Base-by-base conservation (phyloP, 1,140 invertebrate species). In the Camponotus pennsylvanicus region DNA sequence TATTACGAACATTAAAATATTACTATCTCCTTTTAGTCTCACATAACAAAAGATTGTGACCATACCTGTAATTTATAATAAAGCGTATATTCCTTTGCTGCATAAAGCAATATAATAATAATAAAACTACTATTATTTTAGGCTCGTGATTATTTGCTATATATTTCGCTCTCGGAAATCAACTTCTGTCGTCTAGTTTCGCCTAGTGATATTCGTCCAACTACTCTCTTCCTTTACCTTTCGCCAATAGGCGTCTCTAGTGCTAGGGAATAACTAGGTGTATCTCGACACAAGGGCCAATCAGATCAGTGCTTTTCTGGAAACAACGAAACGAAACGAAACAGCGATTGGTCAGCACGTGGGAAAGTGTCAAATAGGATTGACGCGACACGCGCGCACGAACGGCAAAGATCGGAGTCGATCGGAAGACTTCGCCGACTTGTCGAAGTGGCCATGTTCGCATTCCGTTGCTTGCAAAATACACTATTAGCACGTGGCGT, bases 361-460 rank as follows among this genome's bases (percentile, higher is more conserved):
- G 18, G 15, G 8, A 11, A 11, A n/a, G 11, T 3, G 21, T 15
- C 6, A 37, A 21, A 13, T 32, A 77, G 57, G 13, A 8, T 32
- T 13, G 42, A 49, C 45, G 55, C 79, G 76, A 57, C 55, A 45
- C 69, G 80, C 86, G 76, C 3, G 11, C 11, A 73, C 82, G 79
- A 75, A 83, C 4, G 52, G 3, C 15, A 8, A 11, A 13, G 27
- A 34, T 32, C 49, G 8, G 52, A 59, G 32, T 21, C 13, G 7
- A 40, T 6, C 18, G 52, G 34, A 18, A 45, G 42, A 45, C 9
- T 45, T 9, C 42, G 42, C 9, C 9, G 42, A 32, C 4, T 37
- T 52, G 70, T 73, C 69, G 59, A 37, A 73, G 86, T 85, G 92
- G 93, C 93, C 93, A 94, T 94, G 92, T 94, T 93, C 18, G 92